Percentiles rank a stretch among this genome's conserved stretches.
phyloP scores from a whole-genome alignment of 2,888 invertebrate genomes.

The Tiliacea aurago region DNA sequence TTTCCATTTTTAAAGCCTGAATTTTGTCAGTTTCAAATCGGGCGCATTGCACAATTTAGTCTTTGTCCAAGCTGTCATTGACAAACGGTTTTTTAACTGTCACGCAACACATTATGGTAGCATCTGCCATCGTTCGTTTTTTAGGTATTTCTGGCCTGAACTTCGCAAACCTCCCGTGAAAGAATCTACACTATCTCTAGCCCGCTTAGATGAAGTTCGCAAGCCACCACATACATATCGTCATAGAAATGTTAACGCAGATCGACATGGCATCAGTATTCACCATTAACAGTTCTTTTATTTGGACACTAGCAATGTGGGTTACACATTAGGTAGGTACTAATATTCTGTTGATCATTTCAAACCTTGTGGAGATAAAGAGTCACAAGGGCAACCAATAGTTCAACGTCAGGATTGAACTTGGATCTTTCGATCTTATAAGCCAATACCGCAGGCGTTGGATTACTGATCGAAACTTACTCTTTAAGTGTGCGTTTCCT shows the following conservation, averaged over 20 bases:
- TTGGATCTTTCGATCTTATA: not conserved
- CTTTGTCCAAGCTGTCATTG: conserved; percentile 8
- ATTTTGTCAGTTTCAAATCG: not conserved
- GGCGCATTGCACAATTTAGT: conserved; percentile 4
- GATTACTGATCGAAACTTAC: not conserved
- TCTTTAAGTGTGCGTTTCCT: conserved; percentile 29
- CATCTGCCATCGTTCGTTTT: conserved; percentile 9
- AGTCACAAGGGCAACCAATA: conserved; percentile 1
- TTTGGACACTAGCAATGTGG: not conserved
- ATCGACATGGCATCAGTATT: conserved; percentile 34
- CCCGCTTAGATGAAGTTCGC: conserved; percentile 43
- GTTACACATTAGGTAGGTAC: not conserved
- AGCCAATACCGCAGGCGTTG: not conserved
- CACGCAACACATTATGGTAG: not conserved
- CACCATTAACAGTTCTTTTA: not conserved
- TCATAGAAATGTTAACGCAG: conserved; percentile 44
- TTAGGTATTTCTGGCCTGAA: not conserved
- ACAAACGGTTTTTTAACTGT: conserved; percentile 22
- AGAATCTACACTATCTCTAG: too few species aligned
- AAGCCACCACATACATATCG: conserved; percentile 59
- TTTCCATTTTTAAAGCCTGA: not conserved
- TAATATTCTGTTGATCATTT: not conserved
- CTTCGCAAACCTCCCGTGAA: not conserved
- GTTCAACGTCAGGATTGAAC: not conserved
- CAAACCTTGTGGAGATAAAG: not conserved